A percentile compares a stretch with the other conserved stretches of the same genome.
These are phyloP conservation scores for Brotogeris chrysoptera DNA, from an alignment of 2,797 vertebrate species.

Conservation along the genomic window DNA sequence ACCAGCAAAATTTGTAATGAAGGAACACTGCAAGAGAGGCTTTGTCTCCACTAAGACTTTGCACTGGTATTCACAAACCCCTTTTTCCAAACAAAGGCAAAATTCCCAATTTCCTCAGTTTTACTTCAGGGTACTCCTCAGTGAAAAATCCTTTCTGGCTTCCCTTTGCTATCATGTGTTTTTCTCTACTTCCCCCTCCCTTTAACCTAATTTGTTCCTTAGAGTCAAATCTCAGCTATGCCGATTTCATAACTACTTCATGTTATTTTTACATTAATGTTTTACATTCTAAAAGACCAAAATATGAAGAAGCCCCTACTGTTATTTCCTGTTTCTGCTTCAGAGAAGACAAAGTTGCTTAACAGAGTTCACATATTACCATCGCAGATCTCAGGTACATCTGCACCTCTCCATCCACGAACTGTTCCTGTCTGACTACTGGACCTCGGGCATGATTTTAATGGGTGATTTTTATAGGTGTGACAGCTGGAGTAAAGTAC, in stretches of 20 bases:
- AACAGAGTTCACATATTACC: not conserved
- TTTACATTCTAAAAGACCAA: not conserved
- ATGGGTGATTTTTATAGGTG: constrained; percentile 39
- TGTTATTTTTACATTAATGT: not conserved
- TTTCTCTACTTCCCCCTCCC: not conserved
- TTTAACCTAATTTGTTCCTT: constrained; percentile 4
- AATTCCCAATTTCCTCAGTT: not conserved
- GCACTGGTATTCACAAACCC: not conserved
- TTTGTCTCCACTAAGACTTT: not conserved
- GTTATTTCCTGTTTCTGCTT: not conserved
- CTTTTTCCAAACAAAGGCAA: not conserved
- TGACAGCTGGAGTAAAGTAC: constrained; percentile 44
- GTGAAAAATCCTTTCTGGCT: not conserved
- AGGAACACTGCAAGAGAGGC: not conserved
- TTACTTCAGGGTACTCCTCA: not conserved
- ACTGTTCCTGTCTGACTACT: not conserved
- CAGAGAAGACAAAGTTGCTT: not conserved
- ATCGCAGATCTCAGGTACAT: accelerated
- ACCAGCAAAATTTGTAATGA: not conserved
- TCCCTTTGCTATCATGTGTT: not conserved
- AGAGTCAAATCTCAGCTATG: constrained; percentile 3
- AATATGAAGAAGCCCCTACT: not conserved
- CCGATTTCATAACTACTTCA: not conserved
- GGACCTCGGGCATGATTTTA: constrained; percentile 1
- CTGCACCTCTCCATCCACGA: not conserved